Base-by-base conservation (phyloP, 2,113 vertebrate species). In the Nibea coibor region DNA sequence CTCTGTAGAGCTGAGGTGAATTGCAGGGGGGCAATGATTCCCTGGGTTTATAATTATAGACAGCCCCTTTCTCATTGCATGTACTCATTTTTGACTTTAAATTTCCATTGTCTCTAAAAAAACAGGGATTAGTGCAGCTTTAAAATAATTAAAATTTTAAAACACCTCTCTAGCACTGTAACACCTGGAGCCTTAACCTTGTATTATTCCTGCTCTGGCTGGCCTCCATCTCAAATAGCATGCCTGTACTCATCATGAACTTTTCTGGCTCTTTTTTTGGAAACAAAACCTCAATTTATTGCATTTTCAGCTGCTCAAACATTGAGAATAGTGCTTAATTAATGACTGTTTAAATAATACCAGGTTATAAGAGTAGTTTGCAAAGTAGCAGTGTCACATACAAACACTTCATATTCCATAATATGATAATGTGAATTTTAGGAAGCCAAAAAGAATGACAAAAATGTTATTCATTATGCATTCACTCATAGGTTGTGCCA, bases 211-310 rank as follows among this genome's bases (percentile, higher is more conserved):
- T 50, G 17, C 54, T 47, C 48, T 69, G 67, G 65, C 28, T 76
- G 45, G 54, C 70, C 64, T 82, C 64, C 57, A 70, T 39, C 28
- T 59, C 48, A 8, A 58, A 53, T 31, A 31, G 11, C 47, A 5
- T 3, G 70, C n/a, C 20, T 53, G n/a, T 72, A 58, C 65, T 71
- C 43, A 42, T 85, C 79, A 72, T 81, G 72, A 78, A 69, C 24
- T 64, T 61, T 77, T 48, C 31, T 70, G 87, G 67, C 69, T 77
- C 15, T 51, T 51, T 61, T 64, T 84, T 61, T 85, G 45, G 71
- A 85, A 67, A 57, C 61, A 72, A 66, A 75, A 17, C 26, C 17
- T 76, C 56, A 66, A 74, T 22, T 76, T 66, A 69, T 61, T 75
- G 28, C 22, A 31, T 74, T 84, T 80, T 72, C 71, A 5, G 75